Conservation (phyloP, 1,140 invertebrate genomes). For the Anagrus nilaparvatae region DNA sequence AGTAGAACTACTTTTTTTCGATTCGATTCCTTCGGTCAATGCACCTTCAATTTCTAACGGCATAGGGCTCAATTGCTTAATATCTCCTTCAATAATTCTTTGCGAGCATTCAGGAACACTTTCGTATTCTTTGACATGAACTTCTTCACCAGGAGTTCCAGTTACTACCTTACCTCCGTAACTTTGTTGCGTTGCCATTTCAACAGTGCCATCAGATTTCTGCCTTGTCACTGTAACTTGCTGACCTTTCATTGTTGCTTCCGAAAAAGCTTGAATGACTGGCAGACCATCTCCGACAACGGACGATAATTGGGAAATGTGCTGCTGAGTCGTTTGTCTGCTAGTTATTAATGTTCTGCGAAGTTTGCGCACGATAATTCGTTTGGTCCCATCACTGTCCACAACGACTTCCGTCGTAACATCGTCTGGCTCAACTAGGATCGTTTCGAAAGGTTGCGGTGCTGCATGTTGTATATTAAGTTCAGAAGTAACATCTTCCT, state of each 20-base stretch:
- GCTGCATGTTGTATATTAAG: constrained; percentile 54
- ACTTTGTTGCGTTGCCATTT: constrained; percentile 49
- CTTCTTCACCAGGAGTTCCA: constrained; percentile 48
- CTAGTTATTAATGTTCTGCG: constrained; percentile 39
- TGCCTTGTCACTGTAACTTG: constrained; percentile 51
- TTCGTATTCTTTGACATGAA: constrained; percentile 54
- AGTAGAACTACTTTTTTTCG: constrained; percentile 46
- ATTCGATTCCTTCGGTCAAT: constrained; percentile 34
- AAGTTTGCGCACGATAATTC: constrained; percentile 63
- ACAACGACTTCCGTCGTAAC: constrained; percentile 68
- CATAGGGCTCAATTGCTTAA: constrained; percentile 23
- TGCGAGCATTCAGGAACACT: constrained; percentile 47
- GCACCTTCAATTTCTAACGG: constrained; percentile 21
- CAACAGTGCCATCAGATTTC: constrained; percentile 50
- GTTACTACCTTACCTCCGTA: constrained; percentile 52
- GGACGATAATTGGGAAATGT: constrained; percentile 32
- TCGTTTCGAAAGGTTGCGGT: constrained; percentile 67
- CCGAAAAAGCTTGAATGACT: constrained; percentile 50
- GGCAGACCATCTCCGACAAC: constrained; percentile 37
- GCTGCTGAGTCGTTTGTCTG: constrained; percentile 38
- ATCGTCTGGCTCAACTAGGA: constrained; percentile 66
- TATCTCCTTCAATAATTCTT: constrained; percentile 32
- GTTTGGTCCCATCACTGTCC: constrained; percentile 68
- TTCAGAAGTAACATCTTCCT: constrained; percentile 44
- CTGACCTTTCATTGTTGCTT: constrained; percentile 52